Conservation (phyloP, 2,888 invertebrate genomes). For the Thymelicus sylvestris region DNA sequence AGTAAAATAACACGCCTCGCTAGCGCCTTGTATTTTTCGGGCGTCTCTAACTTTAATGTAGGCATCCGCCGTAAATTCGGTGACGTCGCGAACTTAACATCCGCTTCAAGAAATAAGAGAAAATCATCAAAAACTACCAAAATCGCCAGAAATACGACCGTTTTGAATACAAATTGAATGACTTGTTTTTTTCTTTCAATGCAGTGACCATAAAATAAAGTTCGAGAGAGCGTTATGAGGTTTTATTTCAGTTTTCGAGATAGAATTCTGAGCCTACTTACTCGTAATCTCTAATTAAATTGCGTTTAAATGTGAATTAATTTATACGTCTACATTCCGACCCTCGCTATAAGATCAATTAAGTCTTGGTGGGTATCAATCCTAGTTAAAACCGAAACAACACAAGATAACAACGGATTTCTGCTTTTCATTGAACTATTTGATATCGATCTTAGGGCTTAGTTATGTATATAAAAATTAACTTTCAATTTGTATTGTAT, state of each 20-base stretch:
- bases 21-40: constrained; percentile 8
- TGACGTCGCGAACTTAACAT: not conserved
- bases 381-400: not conserved
- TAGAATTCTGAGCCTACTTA: constrained; percentile 3
- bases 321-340: not conserved
- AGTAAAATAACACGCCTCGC: constrained; percentile 1
- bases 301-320: not conserved
- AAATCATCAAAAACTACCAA: constrained; percentile 12
- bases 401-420: not conserved
- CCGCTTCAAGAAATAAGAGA: constrained; percentile 10
- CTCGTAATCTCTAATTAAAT: constrained; percentile 8
- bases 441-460: not conserved
- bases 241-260: constrained; percentile 8
- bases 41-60: not conserved
- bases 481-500: no score
- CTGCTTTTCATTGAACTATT: not conserved
- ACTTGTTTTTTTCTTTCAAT: constrained; percentile 13
- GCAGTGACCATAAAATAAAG: constrained; percentile 10
- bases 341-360: not conserved
- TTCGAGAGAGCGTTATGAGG: not conserved
- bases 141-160: constrained; percentile 12
- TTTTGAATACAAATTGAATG: constrained; percentile 13
- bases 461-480: no score
- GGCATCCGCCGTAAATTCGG: not conserved
- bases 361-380: not conserved